Conservation (phyloP, 2,113 vertebrate genomes). For the Megalops atlanticus region DNA sequence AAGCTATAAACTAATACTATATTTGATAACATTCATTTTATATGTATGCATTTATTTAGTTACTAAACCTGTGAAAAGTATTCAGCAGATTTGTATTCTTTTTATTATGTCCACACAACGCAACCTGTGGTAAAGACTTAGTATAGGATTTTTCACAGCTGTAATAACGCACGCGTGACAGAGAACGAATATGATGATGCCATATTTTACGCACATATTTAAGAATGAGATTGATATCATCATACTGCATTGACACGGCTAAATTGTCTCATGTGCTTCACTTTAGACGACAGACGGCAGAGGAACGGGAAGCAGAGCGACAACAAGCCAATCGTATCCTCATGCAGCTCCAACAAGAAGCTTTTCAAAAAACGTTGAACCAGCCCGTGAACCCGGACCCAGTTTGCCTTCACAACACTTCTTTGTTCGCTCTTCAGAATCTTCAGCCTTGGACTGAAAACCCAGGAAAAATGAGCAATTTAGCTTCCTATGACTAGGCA, state of each 20-base stretch:
- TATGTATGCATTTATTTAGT: no score
- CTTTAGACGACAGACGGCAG: slow-evolving; percentile 91
- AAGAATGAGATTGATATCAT: background rate
- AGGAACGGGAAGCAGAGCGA: slow-evolving; percentile 93
- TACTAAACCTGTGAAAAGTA: no score
- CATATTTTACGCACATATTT: no score
- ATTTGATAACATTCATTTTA: no score
- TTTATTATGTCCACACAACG: no score
- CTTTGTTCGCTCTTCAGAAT: slow-evolving; percentile 96
- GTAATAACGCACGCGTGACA: no score
- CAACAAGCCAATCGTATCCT: slow-evolving; percentile 98
- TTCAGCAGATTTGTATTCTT: no score
- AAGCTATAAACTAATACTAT: no score
- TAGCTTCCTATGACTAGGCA: slow-evolving; percentile 61
- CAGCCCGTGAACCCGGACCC: slow-evolving; percentile 90
- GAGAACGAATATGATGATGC: no score
- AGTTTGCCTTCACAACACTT: slow-evolving; percentile 95
- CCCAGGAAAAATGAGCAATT: slow-evolving; percentile 78
- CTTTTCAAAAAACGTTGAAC: slow-evolving; percentile 94
- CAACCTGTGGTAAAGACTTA: no score
- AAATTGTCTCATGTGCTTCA: slow-evolving; percentile 22
- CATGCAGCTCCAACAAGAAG: slow-evolving; percentile 95
- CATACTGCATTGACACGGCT: no score
- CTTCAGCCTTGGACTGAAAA: slow-evolving; percentile 96
- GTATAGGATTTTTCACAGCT: no score